Conservation (phyloP, 1,140 invertebrate genomes). For the Neocloeon triangulifer region DNA sequence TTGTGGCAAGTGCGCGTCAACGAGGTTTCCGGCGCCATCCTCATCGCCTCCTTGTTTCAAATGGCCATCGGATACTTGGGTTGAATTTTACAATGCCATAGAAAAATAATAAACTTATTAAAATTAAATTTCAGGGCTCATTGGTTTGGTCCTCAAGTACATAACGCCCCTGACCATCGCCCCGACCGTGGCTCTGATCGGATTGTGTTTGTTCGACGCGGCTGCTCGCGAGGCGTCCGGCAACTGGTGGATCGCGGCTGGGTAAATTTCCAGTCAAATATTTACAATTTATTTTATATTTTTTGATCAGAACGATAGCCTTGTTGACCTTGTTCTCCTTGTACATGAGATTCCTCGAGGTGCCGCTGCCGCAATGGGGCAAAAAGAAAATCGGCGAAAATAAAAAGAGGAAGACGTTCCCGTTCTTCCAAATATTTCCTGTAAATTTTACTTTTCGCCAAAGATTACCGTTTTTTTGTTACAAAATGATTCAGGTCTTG, state of each 20-base stretch:
- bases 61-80: slow-evolving; percentile 42
- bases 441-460: slow-evolving; percentile 23
- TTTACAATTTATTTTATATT: slow-evolving; percentile 8
- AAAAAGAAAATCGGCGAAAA: no score
- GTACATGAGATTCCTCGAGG: slow-evolving; percentile 40
- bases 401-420: slow-evolving; percentile 33
- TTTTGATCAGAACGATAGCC: slow-evolving; percentile 42
- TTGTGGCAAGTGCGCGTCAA: slow-evolving; percentile 60
- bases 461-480: slow-evolving; percentile 3
- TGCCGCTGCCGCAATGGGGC: slow-evolving; percentile 36
- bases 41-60: slow-evolving; percentile 58
- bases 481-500: slow-evolving; percentile 31
- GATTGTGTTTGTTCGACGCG: slow-evolving; percentile 54
- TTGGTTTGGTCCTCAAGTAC: slow-evolving; percentile 44
- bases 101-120: neutral
- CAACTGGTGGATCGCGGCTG: slow-evolving; percentile 58
- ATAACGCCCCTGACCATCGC: slow-evolving; percentile 61
- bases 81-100: no score
- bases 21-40: slow-evolving; percentile 63
- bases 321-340: slow-evolving; percentile 65
- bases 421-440: slow-evolving; percentile 61
- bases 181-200: slow-evolving; percentile 56
- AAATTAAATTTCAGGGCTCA: slow-evolving; percentile 26
- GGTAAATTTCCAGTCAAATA: slow-evolving; percentile 25
- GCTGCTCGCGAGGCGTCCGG: slow-evolving; percentile 46